Conservation (phyloP, 1,140 invertebrate species). For the Drosophila seguyi region DNA sequence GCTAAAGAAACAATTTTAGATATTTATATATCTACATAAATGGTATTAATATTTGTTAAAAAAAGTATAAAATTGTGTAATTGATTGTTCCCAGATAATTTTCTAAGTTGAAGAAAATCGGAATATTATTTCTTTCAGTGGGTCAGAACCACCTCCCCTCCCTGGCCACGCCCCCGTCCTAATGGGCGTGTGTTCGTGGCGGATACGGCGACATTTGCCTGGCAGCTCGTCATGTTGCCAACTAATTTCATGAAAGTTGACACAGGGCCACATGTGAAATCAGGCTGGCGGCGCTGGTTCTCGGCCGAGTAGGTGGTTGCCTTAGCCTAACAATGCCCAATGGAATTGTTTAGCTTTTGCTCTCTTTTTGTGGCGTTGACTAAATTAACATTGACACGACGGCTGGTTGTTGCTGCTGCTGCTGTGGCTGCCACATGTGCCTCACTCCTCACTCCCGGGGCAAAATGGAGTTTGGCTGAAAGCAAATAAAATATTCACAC, state of each 20-base stretch:
- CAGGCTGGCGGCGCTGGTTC: conserved; percentile 39
- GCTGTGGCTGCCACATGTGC: conserved; percentile 68
- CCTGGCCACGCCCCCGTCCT: conserved; percentile 13
- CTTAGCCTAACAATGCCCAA: conserved; percentile 76
- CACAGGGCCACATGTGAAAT: conserved; percentile 82
- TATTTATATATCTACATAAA: background rate
- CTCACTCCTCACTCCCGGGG: conserved; percentile 29
- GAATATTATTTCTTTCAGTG: background rate
- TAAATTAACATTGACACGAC: conserved; percentile 82
- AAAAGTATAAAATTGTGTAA: no score
- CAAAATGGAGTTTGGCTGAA: conserved; percentile 40
- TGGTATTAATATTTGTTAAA: background rate
- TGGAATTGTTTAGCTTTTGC: conserved; percentile 70
- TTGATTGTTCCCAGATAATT: no score
- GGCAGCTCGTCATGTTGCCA: conserved; percentile 84
- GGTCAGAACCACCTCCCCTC: background rate
- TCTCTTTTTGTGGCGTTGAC: conserved; percentile 66
- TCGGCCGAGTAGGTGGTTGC: conserved; percentile 23
- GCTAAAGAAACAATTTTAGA: no score
- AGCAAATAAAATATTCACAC: conserved; percentile 78
- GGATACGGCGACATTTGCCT: conserved; percentile 50
- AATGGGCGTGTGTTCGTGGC: conserved; percentile 73
- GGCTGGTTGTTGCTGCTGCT: conserved; percentile 41
- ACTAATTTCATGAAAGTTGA: conserved; percentile 84
- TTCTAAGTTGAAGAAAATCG: no score